Conservation (phyloP, 1,140 invertebrate genomes). For the Bombyx mori region DNA sequence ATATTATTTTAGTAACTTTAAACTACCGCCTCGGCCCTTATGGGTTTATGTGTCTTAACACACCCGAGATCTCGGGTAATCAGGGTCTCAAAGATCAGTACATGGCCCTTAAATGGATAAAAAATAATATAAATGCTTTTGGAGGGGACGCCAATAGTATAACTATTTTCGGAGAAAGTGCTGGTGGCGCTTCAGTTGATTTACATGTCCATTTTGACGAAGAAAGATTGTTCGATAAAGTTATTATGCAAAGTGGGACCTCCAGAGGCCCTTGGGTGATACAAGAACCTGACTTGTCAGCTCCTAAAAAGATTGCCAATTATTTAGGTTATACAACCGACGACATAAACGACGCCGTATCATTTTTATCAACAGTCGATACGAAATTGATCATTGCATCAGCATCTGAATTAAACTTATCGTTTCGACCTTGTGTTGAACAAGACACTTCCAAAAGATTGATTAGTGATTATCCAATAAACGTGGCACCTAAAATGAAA, state of each 20-base stretch:
- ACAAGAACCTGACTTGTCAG: slow-evolving; percentile 10
- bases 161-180: slow-evolving; percentile 78
- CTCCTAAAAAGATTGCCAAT: slow-evolving; percentile 22
- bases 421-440: slow-evolving; percentile 27
- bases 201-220: slow-evolving; percentile 26
- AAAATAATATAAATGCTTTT: slow-evolving; percentile 77
- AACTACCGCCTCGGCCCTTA: slow-evolving; percentile 76
- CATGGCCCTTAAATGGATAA: slow-evolving; percentile 76
- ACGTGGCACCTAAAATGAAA: slow-evolving; percentile 7
- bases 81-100: slow-evolving; percentile 80
- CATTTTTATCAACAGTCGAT: slow-evolving; percentile 21
- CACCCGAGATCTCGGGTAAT: slow-evolving; percentile 77
- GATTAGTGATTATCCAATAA: slow-evolving; percentile 26
- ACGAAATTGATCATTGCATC: slow-evolving; percentile 23
- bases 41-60: slow-evolving; percentile 79
- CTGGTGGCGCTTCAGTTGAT: slow-evolving; percentile 68
- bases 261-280: slow-evolving; percentile 9
- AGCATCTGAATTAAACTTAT: slow-evolving; percentile 11
- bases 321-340: slow-evolving; percentile 25
- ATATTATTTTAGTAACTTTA: slow-evolving; percentile 73
- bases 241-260: slow-evolving; percentile 31
- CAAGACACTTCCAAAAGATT: slow-evolving; percentile 25
- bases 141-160: slow-evolving; percentile 78
- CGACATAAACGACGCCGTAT: slow-evolving; percentile 21
- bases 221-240: slow-evolving; percentile 28